Evolutionary conservation across 2,113 vertebrate genomes (phyloP).

Genomic region (Melanerpes aurifrons): DNA sequence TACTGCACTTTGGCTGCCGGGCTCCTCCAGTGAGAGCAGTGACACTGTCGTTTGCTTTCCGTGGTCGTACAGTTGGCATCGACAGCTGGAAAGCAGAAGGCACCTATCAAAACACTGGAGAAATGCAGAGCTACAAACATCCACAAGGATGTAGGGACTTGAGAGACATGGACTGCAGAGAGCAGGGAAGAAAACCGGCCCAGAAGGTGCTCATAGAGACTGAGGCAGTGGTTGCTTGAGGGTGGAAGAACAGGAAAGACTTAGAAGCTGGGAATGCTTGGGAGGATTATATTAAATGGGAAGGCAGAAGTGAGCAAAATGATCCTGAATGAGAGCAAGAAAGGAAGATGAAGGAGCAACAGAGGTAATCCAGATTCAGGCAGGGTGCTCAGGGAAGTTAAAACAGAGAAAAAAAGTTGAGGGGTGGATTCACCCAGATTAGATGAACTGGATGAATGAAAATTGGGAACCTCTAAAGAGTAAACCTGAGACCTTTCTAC

Average conservation of each 20-base stretch:
- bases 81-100: background rate
- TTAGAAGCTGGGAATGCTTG: background rate
- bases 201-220: background rate
- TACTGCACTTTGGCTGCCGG: background rate
- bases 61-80: accelerated
- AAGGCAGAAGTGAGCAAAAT: background rate
- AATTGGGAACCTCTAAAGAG: background rate
- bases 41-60: accelerated
- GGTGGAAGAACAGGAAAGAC: background rate
- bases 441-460: background rate
- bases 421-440: accelerated
- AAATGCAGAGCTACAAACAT: background rate
- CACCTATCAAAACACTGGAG: background rate
- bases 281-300: background rate
- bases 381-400: background rate
- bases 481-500: background rate
- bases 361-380: background rate
- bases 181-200: background rate
- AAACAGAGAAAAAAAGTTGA: background rate
- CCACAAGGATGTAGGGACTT: background rate
- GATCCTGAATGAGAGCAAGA: background rate
- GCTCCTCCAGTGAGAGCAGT: background rate
- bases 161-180: accelerated
- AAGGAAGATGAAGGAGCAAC: background rate
- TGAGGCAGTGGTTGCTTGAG: background rate